Base-by-base conservation (phyloP, 2,113 vertebrate genomes). In the Ariopsis seemanni region DNA sequence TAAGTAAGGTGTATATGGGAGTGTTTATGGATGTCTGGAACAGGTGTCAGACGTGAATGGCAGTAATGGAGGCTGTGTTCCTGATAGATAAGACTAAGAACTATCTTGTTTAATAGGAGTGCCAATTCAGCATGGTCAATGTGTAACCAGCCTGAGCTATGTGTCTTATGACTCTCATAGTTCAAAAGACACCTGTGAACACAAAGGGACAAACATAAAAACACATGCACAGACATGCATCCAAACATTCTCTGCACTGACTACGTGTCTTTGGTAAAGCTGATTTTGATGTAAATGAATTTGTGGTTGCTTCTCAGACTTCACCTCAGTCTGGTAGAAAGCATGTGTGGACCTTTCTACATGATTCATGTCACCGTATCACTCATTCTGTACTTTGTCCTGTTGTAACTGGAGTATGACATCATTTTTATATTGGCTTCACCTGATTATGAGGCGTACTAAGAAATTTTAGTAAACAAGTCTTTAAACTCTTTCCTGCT, bases 61-160 rank as follows among this genome's bases (percentile, higher is more conserved):
- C 90, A 91, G 85, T 88, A 90, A 86, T 80, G 69, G 84, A 85
- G 87, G 89, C 88, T 85, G 89, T 92, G 77, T 30, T 92, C 92
- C 88, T 91, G 83, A 87, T 71, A 90, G 93, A 94, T 94, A 94
- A 94, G 92, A 83, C 15, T 5, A 48, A 58, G 79, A 77, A 62
- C 20, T 84, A 60, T 63, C 71, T 88, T 58, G 84, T 85, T 84
- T 83, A 75, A 74, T 80, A 53, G 58, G 48, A 63, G 57, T 53
- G 30, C 27, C 42, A 77, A 84, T 90, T 90, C 71, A 90, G 65
- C 81, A 62, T 71, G 60, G 86, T 86, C 85, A 67, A 87, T 81
- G 55, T 84, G 50, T 86, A 86, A 69, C 79, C 62, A 55, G 7
- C 34, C n/a, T 83, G 69, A 78, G 25, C 71, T 63, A 9, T 34